Evolutionary conservation across 2,888 invertebrate genomes (phyloP).

Genomic region (Scotopteryx bipunctaria): DNA sequence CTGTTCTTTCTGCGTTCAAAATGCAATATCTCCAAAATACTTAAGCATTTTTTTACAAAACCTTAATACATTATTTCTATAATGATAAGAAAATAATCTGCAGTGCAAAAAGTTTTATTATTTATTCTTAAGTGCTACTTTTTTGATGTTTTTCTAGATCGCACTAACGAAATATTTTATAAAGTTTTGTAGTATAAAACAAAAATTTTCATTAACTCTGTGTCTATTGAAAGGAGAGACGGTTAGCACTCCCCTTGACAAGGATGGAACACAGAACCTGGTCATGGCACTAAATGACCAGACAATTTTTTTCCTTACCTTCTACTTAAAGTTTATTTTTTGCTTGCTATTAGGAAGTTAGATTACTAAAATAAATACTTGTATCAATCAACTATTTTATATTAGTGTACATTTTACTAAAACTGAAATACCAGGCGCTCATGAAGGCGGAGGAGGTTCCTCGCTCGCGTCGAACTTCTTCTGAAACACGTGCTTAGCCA

Average conservation of each 20-base stretch:
- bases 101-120: slow-evolving; percentile 15
- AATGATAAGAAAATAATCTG: background rate
- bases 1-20: background rate
- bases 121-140: background rate
- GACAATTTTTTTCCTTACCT: slow-evolving; percentile 49
- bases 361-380: no score
- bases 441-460: slow-evolving; percentile 16
- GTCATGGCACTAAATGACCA: slow-evolving; percentile 61
- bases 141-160: slow-evolving; percentile 37
- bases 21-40: background rate
- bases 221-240: slow-evolving; percentile 99
- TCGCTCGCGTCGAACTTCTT: slow-evolving; percentile 43
- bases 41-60: background rate
- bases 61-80: background rate
- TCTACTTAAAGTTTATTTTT: background rate
- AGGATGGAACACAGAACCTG: slow-evolving; percentile 88
- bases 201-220: slow-evolving; percentile 47
- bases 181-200: slow-evolving; percentile 31
- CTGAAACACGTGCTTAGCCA: slow-evolving; percentile 40
- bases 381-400: background rate
- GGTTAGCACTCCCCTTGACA: slow-evolving; percentile 98
- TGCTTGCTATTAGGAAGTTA: no score
- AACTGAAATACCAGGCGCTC: slow-evolving; percentile 13
- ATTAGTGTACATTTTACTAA: no score
- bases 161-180: slow-evolving; percentile 40